phyloP scores from a whole-genome alignment of 2,113 vertebrate species.

The Mormyrus lacerda region DNA sequence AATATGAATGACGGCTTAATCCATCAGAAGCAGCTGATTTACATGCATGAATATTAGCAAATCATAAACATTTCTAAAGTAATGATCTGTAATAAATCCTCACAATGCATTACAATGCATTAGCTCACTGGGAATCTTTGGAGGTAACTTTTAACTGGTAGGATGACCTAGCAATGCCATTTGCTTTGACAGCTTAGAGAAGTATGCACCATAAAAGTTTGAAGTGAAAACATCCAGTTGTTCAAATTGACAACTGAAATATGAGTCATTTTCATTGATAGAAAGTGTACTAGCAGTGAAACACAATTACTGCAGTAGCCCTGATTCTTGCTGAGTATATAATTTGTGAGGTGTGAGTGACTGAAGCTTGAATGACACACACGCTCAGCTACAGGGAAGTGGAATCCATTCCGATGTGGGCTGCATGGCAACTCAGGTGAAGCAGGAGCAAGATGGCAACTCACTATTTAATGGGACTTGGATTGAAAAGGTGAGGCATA shows the following conservation, averaged over 20 bases:
- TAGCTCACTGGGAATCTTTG: not conserved
- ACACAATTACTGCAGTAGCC: not conserved
- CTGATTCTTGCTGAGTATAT: not conserved
- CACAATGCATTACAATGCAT: not conserved
- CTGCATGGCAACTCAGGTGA: not conserved
- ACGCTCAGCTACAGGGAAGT: not conserved
- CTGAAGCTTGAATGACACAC: not conserved
- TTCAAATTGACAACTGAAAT: not conserved
- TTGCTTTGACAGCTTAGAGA: not conserved
- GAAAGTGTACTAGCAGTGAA: not conserved
- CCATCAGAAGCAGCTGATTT: not conserved
- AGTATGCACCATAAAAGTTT: not conserved
- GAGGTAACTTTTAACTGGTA: not conserved
- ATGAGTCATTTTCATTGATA: not conserved
- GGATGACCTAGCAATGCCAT: not conserved
- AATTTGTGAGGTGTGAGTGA: not conserved
- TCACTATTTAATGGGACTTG: not conserved
- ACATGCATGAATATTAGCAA: not conserved
- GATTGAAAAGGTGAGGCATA: not conserved
- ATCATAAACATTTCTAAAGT: not conserved
- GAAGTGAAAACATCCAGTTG: not conserved
- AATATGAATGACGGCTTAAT: not conserved
- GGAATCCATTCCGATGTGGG: not conserved
- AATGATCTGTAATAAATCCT: not conserved
- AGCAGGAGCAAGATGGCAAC: not conserved